These are phyloP conservation scores for Endotricha flammealis DNA, from an alignment of 2,888 invertebrate species.

Conservation along the genomic window DNA sequence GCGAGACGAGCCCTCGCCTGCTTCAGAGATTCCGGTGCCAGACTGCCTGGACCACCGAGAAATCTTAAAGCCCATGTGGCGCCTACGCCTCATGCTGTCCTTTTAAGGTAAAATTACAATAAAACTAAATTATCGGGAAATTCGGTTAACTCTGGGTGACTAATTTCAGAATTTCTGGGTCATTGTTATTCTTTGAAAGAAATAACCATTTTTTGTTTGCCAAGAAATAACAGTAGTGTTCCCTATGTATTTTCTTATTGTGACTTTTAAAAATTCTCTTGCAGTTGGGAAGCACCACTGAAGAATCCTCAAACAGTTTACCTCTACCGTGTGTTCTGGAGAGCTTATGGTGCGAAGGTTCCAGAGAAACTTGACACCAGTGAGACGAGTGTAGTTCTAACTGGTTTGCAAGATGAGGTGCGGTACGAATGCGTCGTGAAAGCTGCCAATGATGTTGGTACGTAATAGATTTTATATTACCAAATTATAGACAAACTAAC, in stretches of 20 bases:
- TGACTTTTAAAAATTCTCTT: background rate
- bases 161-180: too few relatives aligned
- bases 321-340: slow-evolving; percentile 90
- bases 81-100: slow-evolving; percentile 57
- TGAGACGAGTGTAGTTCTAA: slow-evolving; percentile 82
- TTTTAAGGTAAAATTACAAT: slow-evolving; percentile 60
- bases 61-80: slow-evolving; percentile 55
- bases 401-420: slow-evolving; percentile 84
- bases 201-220: background rate
- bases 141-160: too few relatives aligned
- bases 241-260: too few relatives aligned
- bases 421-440: slow-evolving; percentile 89
- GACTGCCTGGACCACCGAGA: slow-evolving; percentile 87
- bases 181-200: too few relatives aligned
- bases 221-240: background rate
- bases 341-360: slow-evolving; percentile 80
- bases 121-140: too few relatives aligned
- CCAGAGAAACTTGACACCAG: slow-evolving; percentile 85
- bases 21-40: slow-evolving; percentile 87
- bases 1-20: slow-evolving; percentile 87
- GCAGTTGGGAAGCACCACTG: slow-evolving; percentile 83
- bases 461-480: too few relatives aligned
- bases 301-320: slow-evolving; percentile 91
- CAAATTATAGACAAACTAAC: too few relatives aligned
- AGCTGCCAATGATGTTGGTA: slow-evolving; percentile 86